Conservation (phyloP, 2,888 invertebrate genomes). For the Chloroclysta siterata region DNA sequence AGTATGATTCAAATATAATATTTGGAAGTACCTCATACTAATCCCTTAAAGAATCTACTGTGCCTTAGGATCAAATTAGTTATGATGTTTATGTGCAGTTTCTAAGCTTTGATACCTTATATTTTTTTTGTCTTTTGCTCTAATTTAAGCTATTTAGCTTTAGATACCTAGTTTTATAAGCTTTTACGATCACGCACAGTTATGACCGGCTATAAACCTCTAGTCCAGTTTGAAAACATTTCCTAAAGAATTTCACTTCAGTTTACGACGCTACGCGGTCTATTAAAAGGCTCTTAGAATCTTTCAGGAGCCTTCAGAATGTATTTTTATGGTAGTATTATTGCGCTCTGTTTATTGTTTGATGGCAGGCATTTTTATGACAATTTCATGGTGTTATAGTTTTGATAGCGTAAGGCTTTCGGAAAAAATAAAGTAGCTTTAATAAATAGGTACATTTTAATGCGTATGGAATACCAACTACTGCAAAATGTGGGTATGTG, state of each 20-base stretch:
- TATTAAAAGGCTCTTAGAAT: slow-evolving; percentile 58
- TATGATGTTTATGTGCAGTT: not conserved
- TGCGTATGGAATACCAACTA: no score
- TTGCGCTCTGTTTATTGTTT: slow-evolving; percentile 56
- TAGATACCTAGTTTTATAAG: slow-evolving; percentile 10
- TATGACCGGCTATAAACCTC: slow-evolving; percentile 48
- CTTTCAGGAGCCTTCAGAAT: slow-evolving; percentile 27
- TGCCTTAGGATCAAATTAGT: no score
- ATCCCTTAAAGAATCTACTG: no score
- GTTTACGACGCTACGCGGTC: slow-evolving; percentile 60
- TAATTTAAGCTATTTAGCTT: not conserved
- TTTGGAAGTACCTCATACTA: no score
- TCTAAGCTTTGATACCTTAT: not conserved
- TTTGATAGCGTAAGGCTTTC: not conserved
- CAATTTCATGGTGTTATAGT: slow-evolving; percentile 25
- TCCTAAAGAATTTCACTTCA: slow-evolving; percentile 60
- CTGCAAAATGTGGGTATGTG: no score
- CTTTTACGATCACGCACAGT: slow-evolving; percentile 30
- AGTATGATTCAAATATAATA: no score
- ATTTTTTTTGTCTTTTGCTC: not conserved
- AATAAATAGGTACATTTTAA: no score
- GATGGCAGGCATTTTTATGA: slow-evolving; percentile 37
- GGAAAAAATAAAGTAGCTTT: no score
- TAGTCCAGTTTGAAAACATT: slow-evolving; percentile 53
- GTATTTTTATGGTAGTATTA: slow-evolving; percentile 55